Base-by-base conservation (phyloP, 2,888 invertebrate genomes). In the Pseudoips prasinana region DNA sequence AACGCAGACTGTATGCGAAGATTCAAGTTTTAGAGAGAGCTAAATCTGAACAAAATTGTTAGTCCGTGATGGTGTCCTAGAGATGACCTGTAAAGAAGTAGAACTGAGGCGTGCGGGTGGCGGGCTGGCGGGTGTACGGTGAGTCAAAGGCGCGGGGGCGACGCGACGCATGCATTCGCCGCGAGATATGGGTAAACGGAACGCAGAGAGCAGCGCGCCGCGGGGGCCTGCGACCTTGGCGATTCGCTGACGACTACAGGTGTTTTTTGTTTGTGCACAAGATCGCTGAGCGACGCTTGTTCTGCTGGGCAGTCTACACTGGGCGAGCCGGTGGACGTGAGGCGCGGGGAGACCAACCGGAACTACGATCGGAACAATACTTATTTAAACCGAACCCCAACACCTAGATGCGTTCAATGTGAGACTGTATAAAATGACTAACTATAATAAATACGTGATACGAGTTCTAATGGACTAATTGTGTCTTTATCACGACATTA, bases 131-230 rank as follows among this genome's bases (percentile, higher is more conserved):
- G 60, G 63, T 57, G 63, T 47, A 42, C 53, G 65, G 73, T 80
- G 83, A 82, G 73, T 83, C 80, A 82, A 59, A 60, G 56, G 64
- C 45, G 78, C 71, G 80, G 76, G 75, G 78, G 80, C 71, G 80
- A 69, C 44, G 61, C 60, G 69, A 53, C 70, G 74, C 72, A 67
- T 84, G 82, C 85, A 81, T 71, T 80, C 72, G 80, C 79, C 80
- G 84, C 81, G 81, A 86, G 82, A 88, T 87, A 82, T 87, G 80
- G 87, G 85, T 87, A 84, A 87, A 77, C 85, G 84, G 82, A 85
- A 78, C 86, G 84, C 76, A 55, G 75, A 79, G 73, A 58, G 74
- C 57, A 73, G 69, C 76, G n/a, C 73, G 73, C 73, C 66, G 73
- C 78, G 73, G 78, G 81, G 83, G 80, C 81, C 76, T 78, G 77